Evolutionary conservation across 2,888 invertebrate genomes (phyloP).

Genomic region (Miltochrista miniata): DNA sequence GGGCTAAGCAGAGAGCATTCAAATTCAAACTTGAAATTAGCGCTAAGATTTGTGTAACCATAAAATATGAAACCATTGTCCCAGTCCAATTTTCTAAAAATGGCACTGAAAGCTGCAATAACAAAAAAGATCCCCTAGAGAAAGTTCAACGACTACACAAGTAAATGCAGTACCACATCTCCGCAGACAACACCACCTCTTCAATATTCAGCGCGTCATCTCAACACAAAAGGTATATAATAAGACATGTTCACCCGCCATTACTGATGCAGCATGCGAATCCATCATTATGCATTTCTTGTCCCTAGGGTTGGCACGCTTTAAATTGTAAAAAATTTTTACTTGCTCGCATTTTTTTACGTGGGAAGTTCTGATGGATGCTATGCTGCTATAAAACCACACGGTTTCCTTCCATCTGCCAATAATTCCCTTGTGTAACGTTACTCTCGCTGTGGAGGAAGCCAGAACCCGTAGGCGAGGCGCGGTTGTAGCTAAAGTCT

Average conservation of each 20-base stretch:
- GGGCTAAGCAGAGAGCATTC: too few species aligned
- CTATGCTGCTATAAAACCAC: too few species aligned
- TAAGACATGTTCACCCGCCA: conserved; percentile 43
- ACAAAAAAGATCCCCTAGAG: not conserved
- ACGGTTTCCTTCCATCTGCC: too few species aligned
- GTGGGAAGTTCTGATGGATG: too few species aligned
- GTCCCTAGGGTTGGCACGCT: conserved; percentile 4
- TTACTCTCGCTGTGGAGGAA: too few species aligned
- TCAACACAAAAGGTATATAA: conserved; percentile 51
- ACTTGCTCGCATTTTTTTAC: not conserved
- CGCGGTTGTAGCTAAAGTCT: too few species aligned
- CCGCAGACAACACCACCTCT: conserved; percentile 31
- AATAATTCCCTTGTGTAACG: not conserved
- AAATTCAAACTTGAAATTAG: too few species aligned
- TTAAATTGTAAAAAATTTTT: not conserved
- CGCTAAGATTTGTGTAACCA: too few species aligned
- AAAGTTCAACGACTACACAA: conserved; percentile 5
- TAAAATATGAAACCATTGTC: too few species aligned
- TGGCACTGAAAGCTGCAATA: not conserved
- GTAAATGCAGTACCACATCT: conserved; percentile 12
- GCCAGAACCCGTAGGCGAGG: too few species aligned
- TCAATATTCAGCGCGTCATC: conserved; percentile 54
- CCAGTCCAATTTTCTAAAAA: too few species aligned
- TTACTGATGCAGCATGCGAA: conserved; percentile 62
- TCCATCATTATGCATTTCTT: conserved; percentile 61